Conservation (phyloP, 2,888 invertebrate genomes). For the Leptinotarsa peninsularis region DNA sequence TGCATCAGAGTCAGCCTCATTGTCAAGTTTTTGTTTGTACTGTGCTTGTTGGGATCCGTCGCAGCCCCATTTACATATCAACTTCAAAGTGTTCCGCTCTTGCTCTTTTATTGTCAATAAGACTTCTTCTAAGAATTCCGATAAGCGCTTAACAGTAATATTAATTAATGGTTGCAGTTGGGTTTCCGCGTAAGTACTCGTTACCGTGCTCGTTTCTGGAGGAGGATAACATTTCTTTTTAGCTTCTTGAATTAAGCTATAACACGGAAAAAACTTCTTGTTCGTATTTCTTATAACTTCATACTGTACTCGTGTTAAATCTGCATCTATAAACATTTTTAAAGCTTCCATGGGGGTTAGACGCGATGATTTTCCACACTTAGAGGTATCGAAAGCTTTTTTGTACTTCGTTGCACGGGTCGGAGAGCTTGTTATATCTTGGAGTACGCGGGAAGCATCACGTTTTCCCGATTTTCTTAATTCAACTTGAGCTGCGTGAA, state of each 20-base stretch:
- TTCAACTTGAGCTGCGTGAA: constrained; percentile 4
- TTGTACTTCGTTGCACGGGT: constrained; percentile 25
- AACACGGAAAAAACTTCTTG: constrained; percentile 29
- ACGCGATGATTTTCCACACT: neutral
- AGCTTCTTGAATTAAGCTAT: constrained; percentile 28
- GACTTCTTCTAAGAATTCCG: too few relatives aligned
- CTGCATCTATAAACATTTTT: constrained; percentile 33
- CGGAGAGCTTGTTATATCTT: constrained; percentile 23
- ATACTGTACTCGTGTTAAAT: constrained; percentile 30
- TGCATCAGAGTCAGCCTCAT: too few relatives aligned
- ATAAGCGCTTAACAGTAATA: too few relatives aligned
- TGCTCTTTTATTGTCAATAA: neutral
- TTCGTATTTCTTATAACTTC: constrained; percentile 24
- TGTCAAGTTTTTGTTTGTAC: too few relatives aligned
- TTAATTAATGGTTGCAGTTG: constrained; percentile 24
- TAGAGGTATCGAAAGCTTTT: constrained; percentile 21
- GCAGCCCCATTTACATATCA: too few relatives aligned
- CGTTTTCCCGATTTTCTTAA: constrained; percentile 10
- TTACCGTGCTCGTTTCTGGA: constrained; percentile 23
- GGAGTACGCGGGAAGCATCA: constrained; percentile 22
- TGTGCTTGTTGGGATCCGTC: too few relatives aligned
- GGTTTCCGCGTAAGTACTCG: constrained; percentile 27
- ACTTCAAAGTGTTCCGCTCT: neutral
- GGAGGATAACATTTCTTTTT: constrained; percentile 31
- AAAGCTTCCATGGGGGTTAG: constrained; percentile 30